A percentile compares a stretch with the other conserved stretches of the same genome.
These are phyloP conservation scores for Tachysurus fulvidraco DNA, from an alignment of 2,113 vertebrate genomes.

Conservation along the genomic window DNA sequence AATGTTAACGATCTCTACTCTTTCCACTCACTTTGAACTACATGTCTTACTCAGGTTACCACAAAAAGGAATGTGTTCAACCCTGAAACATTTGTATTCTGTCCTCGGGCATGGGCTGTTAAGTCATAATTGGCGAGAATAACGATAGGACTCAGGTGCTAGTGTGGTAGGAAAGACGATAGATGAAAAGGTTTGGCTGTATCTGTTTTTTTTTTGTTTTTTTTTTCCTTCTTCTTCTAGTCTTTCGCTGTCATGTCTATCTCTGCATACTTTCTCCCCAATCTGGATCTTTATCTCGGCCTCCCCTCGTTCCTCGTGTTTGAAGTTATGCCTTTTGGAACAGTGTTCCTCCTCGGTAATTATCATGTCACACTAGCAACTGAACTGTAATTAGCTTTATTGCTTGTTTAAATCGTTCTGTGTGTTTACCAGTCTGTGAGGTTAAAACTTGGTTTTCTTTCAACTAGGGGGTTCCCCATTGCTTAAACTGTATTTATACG, in stretches of 20 bases:
- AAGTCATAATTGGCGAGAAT: conserved; percentile 19
- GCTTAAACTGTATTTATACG: not conserved
- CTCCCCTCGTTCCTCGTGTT: not conserved
- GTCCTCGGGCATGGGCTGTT: conserved; percentile 33
- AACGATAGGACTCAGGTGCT: conserved; percentile 26
- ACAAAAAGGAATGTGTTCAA: conserved; percentile 24
- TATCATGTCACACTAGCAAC: conserved; percentile 49
- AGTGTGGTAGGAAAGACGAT: conserved; percentile 10
- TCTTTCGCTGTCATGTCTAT: not conserved
- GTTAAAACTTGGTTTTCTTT: conserved; percentile 7
- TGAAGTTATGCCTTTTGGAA: conserved; percentile 38
- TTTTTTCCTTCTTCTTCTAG: not conserved
- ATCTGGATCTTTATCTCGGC: not conserved
- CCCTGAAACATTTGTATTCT: conserved; percentile 33
- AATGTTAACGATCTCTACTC: conserved; percentile 21
- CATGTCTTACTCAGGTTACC: conserved; percentile 28
- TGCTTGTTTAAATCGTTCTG: conserved; percentile 44
- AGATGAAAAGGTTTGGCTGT: conserved; percentile 3
- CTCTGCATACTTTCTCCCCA: not conserved
- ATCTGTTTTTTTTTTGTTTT: not conserved
- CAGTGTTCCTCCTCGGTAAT: conserved; percentile 46
- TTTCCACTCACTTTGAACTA: conserved; percentile 27
- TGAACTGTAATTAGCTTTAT: conserved; percentile 52
- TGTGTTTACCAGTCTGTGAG: conserved; percentile 44
- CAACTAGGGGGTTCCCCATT: not conserved